These are phyloP conservation scores for Automeris io DNA, from an alignment of 2,888 invertebrate genomes.

Conservation along the genomic window DNA sequence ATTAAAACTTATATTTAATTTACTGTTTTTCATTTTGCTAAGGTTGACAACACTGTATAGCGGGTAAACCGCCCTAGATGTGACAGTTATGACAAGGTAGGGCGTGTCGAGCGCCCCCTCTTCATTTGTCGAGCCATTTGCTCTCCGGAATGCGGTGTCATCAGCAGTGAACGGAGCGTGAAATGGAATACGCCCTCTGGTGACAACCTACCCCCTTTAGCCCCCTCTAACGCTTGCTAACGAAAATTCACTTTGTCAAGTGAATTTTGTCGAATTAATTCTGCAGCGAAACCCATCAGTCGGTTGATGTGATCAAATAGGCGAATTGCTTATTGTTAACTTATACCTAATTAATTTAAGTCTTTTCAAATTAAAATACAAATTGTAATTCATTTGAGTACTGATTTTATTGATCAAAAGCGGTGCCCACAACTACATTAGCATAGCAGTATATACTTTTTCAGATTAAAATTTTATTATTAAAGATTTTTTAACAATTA, in stretches of 20 bases:
- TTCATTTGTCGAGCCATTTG: conserved; percentile 76
- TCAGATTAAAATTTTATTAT: no score
- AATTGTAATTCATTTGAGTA: no score
- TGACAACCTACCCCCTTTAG: conserved; percentile 45
- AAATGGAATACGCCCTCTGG: conserved; percentile 73
- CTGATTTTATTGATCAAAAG: no score
- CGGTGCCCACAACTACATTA: no score
- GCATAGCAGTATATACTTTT: no score
- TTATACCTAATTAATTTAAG: no score
- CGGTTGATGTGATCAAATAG: conserved; percentile 41
- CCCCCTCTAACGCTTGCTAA: conserved; percentile 53
- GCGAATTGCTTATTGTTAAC: conserved; percentile 36
- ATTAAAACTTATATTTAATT: no score
- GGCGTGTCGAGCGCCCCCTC: conserved; percentile 68
- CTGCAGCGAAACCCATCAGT: conserved; percentile 23
- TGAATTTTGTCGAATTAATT: conserved; percentile 38
- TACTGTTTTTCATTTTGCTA: no score
- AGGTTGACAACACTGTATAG: no score
- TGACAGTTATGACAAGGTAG: conserved; percentile 69
- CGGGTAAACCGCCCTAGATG: conserved; percentile 25
- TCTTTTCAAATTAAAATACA: no score
- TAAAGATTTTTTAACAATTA: no score
- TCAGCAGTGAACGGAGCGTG: conserved; percentile 72
- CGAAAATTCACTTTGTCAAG: conserved; percentile 56
- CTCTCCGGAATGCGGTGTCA: conserved; percentile 72